phyloP scores from a whole-genome alignment of 2,888 invertebrate species.

The Vandiemenella viatica region DNA sequence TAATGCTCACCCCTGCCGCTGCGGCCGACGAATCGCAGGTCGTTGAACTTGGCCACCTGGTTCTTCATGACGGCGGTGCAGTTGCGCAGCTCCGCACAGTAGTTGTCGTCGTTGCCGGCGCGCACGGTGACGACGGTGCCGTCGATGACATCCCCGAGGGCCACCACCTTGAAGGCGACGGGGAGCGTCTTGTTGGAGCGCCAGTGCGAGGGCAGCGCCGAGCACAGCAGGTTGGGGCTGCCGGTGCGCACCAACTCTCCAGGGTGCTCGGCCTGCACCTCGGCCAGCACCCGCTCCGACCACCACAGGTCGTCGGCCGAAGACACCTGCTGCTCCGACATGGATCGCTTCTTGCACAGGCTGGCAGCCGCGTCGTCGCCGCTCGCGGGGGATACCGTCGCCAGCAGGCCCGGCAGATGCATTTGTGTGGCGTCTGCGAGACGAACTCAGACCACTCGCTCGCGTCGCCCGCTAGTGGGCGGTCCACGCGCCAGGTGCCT shows the following conservation, averaged over 20 bases:
- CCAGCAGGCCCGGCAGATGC: conserved; percentile 31
- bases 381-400: conserved; percentile 25
- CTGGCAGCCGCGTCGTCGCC: conserved; percentile 11
- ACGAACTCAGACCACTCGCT: not conserved
- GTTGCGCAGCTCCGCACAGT: conserved; percentile 82
- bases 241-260: conserved; percentile 80
- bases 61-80: conserved; percentile 89
- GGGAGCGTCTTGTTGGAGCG: conserved; percentile 95
- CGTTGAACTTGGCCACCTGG: conserved; percentile 94
- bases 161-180: conserved; percentile 87
- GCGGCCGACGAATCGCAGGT: conserved; percentile 91
- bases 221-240: conserved; percentile 91
- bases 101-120: conserved; percentile 96
- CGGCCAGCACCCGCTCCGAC: conserved; percentile 63
- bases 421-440: conserved; percentile 21
- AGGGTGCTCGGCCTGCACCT: conserved; percentile 71
- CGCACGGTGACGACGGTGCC: conserved; percentile 88
- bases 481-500: not conserved
- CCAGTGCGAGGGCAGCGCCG: conserved; percentile 88
- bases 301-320: conserved; percentile 55
- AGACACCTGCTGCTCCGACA: conserved; percentile 18
- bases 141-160: conserved; percentile 78
- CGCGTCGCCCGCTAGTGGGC: not conserved
- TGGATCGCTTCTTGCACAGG: conserved; percentile 16
- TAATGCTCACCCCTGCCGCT: conserved; percentile 92